These are phyloP conservation scores for Lysandra coridon DNA, from an alignment of 2,888 invertebrate genomes.

Conservation along the genomic window DNA sequence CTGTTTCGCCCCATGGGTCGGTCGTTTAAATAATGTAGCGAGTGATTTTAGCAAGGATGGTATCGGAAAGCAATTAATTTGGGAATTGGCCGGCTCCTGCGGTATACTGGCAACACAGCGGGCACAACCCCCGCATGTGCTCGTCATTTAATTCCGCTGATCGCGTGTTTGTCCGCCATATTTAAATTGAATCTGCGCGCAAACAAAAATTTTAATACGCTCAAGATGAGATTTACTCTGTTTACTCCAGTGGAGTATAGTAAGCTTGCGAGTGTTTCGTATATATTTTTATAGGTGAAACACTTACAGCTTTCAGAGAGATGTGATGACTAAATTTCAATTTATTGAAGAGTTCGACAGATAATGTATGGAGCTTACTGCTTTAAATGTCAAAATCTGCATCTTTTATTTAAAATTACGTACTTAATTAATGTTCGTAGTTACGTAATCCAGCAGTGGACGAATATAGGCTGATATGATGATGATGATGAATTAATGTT, in stretches of 20 bases:
- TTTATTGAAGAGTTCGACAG: too few species aligned
- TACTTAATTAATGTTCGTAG: too few species aligned
- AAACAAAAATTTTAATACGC: conserved; percentile 62
- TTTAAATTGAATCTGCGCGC: conserved; percentile 76
- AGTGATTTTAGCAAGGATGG: conserved; percentile 22
- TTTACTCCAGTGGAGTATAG: not conserved
- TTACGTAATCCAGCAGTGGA: too few species aligned
- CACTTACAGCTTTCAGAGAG: too few species aligned
- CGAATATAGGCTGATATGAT: too few species aligned
- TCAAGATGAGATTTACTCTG: not conserved
- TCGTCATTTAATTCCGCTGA: conserved; percentile 76
- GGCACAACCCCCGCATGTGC: conserved; percentile 42
- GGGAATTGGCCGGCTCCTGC: conserved; percentile 25
- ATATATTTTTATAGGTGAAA: not conserved
- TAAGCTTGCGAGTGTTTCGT: not conserved
- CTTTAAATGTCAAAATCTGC: too few species aligned
- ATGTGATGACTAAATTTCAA: too few species aligned
- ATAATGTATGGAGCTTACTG: too few species aligned
- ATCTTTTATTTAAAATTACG: too few species aligned
- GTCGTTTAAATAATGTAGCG: conserved; percentile 18
- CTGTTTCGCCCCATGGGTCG: not conserved
- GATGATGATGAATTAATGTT: too few species aligned
- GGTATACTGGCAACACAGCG: not conserved
- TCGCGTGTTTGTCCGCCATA: conserved; percentile 76
- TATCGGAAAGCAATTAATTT: conserved; percentile 30